A percentile compares a stretch with the other conserved stretches of the same genome.
Conservation (phyloP, 2,797 vertebrate genomes). For the Nasua narica region DNA sequence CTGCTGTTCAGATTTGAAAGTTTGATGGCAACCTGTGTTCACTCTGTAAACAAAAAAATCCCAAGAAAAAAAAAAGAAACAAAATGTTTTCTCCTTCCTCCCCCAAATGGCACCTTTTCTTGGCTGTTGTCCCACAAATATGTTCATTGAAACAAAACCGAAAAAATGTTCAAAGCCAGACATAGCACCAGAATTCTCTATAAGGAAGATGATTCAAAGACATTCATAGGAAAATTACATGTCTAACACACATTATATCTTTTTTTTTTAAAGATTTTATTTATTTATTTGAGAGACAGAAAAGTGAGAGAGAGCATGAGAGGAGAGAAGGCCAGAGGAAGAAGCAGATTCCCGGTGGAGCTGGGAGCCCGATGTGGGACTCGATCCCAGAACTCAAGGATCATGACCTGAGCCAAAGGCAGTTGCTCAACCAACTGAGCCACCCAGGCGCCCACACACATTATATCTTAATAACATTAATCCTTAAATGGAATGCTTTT, state of each 20-base stretch:
- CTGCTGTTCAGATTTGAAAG: not conserved
- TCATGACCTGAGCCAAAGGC: too few relatives aligned
- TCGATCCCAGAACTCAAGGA: too few relatives aligned
- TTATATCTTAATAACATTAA: not conserved
- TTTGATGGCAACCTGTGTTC: slow-evolving; percentile 24
- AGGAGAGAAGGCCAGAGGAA: too few relatives aligned
- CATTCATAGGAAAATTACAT: not conserved
- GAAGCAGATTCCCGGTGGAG: too few relatives aligned
- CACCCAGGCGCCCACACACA: too few relatives aligned
- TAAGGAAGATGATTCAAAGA: not conserved
- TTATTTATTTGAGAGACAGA: too few relatives aligned
- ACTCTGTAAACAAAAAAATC: slow-evolving; percentile 43
- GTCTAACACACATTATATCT: not conserved
- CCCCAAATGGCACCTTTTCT: slow-evolving; percentile 30
- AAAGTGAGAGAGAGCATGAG: too few relatives aligned
- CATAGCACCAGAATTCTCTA: slow-evolving; percentile 27
- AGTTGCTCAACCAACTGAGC: too few relatives aligned
- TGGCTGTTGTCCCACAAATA: slow-evolving; percentile 60
- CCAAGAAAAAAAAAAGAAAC: slow-evolving; percentile 4
- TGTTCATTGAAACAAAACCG: slow-evolving; percentile 53
- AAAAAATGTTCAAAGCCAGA: slow-evolving; percentile 39
- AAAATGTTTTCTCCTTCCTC: slow-evolving; percentile 24
- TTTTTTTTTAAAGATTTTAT: too few relatives aligned
- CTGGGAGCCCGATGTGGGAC: too few relatives aligned
- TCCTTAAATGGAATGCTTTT: not conserved